phyloP scores from a whole-genome alignment of 2,888 invertebrate species.

The Teinopalpus imperialis region DNA sequence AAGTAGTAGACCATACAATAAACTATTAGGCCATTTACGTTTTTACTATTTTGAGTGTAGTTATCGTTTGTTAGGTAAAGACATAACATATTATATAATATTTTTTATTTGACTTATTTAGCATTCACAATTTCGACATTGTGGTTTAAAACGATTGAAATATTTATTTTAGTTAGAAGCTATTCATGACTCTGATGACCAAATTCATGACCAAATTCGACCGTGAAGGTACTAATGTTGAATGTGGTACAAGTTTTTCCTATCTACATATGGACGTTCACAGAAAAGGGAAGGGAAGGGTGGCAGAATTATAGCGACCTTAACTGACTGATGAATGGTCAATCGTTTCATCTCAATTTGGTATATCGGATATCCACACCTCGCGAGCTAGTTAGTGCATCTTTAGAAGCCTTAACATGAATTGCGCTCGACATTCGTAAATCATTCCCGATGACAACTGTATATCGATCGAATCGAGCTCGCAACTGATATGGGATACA shows the following conservation, averaged over 20 bases:
- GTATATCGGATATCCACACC: slow-evolving; percentile 73
- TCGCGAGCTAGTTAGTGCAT: slow-evolving; percentile 73
- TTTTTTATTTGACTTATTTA: no score
- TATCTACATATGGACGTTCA: slow-evolving; percentile 53
- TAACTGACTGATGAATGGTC: slow-evolving; percentile 80
- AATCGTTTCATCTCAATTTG: slow-evolving; percentile 75
- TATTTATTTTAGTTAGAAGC: neutral
- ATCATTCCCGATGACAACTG: slow-evolving; percentile 67
- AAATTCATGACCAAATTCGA: slow-evolving; percentile 23
- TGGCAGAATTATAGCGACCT: slow-evolving; percentile 58
- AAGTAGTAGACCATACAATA: no score
- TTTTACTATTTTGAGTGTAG: neutral
- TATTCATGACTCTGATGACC: slow-evolving; percentile 6
- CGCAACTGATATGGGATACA: slow-evolving; percentile 52
- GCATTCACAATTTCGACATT: no score
- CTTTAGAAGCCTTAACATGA: slow-evolving; percentile 40
- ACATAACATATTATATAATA: no score
- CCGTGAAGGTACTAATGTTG: slow-evolving; percentile 46
- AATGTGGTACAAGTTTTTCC: slow-evolving; percentile 61
- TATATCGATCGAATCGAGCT: slow-evolving; percentile 50
- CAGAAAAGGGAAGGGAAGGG: slow-evolving; percentile 60
- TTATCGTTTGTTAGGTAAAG: no score
- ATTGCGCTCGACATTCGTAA: slow-evolving; percentile 56
- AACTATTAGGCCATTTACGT: neutral
- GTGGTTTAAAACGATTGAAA: no score